Evolutionary conservation across 2,113 vertebrate genomes (phyloP).

Genomic region (Malurus melanocephalus): DNA sequence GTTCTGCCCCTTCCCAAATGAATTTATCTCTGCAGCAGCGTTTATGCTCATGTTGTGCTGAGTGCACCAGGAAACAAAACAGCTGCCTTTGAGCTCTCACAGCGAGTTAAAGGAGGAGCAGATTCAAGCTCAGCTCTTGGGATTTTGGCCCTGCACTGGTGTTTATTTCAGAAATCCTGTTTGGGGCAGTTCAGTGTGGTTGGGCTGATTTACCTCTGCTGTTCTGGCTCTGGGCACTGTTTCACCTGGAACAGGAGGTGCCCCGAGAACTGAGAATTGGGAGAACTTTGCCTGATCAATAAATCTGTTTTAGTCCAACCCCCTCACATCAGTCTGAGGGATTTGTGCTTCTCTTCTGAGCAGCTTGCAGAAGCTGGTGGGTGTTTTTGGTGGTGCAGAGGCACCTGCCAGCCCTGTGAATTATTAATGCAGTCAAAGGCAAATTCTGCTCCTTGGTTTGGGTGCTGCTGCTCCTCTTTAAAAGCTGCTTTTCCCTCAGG

Average conservation of each 20-base stretch:
- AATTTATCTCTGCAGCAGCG: neutral
- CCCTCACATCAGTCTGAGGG: neutral
- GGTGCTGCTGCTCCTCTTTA: neutral
- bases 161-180: neutral
- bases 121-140: neutral
- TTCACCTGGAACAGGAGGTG: neutral
- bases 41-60: neutral
- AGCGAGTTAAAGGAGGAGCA: neutral
- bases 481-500: constrained; percentile 8
- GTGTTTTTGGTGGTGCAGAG: neutral
- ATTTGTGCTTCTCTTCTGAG: neutral
- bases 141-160: neutral
- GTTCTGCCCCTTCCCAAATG: neutral
- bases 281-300: neutral
- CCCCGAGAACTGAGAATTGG: neutral
- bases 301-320: neutral
- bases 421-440: neutral
- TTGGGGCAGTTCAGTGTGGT: neutral
- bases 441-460: neutral
- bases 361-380: neutral
- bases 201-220: neutral
- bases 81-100: neutral
- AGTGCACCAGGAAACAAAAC: neutral
- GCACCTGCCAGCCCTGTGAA: neutral
- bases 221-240: fast-evolving